A percentile compares a stretch with the other conserved stretches of the same genome.
These are phyloP conservation scores for Bubalus kerabau DNA, from an alignment of 2,113 vertebrate genomes.

Conservation along the genomic window DNA sequence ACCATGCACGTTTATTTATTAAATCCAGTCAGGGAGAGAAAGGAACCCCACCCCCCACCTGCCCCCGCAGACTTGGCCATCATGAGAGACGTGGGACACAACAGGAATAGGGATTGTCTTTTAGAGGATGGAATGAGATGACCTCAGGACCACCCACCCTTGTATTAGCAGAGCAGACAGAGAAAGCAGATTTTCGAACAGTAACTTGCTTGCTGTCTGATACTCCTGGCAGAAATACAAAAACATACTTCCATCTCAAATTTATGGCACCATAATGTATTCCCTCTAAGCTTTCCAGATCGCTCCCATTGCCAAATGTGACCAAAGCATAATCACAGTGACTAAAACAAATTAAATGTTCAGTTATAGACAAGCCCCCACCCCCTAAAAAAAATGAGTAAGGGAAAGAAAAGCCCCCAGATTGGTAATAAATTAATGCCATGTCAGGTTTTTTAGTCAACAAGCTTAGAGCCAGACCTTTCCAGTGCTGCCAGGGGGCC, in stretches of 20 bases:
- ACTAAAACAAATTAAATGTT: slow-evolving; percentile 62
- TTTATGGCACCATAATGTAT: slow-evolving; percentile 43
- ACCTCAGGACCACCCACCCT: slow-evolving; percentile 39
- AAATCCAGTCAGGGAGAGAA: not conserved
- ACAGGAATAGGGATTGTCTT: slow-evolving; percentile 58
- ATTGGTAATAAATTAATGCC: slow-evolving; percentile 58
- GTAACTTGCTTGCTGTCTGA: slow-evolving; percentile 47
- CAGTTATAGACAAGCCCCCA: slow-evolving; percentile 29
- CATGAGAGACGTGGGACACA: not conserved
- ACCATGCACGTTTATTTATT: not conserved
- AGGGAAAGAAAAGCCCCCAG: slow-evolving; percentile 30
- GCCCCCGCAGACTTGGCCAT: not conserved
- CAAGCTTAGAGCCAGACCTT: slow-evolving; percentile 20
- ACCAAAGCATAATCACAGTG: slow-evolving; percentile 36
- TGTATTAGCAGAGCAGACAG: slow-evolving; percentile 15
- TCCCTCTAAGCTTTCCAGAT: slow-evolving; percentile 50
- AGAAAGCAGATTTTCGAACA: not conserved
- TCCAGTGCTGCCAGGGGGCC: not conserved
- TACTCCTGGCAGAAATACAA: slow-evolving; percentile 55
- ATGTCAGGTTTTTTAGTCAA: not conserved
- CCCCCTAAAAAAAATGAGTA: not conserved
- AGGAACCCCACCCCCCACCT: not conserved
- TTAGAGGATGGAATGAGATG: not conserved
- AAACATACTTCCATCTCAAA: slow-evolving; percentile 55
- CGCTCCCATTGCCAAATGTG: slow-evolving; percentile 49